Conservation (phyloP, 1,140 invertebrate species). For the Orius insidiosus region DNA sequence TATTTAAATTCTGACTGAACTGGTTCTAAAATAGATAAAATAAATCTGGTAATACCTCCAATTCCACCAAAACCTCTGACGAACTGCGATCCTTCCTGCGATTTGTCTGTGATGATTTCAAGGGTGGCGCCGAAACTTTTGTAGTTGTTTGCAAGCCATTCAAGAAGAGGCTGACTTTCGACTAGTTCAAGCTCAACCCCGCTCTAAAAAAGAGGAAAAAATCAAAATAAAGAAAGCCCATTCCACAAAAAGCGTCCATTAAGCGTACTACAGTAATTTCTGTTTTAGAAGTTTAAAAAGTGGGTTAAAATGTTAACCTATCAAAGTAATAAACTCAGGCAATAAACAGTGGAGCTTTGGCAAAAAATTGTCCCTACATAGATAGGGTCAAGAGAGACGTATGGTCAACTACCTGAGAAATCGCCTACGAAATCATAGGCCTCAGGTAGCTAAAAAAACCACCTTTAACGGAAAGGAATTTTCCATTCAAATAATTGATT, state of each 20-base stretch:
- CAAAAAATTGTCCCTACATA: too few species aligned
- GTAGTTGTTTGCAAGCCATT: conserved; percentile 99
- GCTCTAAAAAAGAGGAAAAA: conserved; percentile 41
- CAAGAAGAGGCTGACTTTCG: conserved; percentile 86
- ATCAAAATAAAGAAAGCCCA: background rate
- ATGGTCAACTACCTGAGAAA: too few species aligned
- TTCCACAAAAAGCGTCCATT: background rate
- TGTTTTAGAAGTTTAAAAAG: too few species aligned
- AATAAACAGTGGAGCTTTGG: too few species aligned
- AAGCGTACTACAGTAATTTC: too few species aligned
- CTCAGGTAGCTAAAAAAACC: too few species aligned
- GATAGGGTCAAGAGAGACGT: too few species aligned
- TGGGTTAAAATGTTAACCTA: too few species aligned
- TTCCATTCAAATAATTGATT: background rate
- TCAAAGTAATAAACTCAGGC: too few species aligned
- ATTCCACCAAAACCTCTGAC: conserved; percentile 98
- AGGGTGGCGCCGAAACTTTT: conserved; percentile 97
- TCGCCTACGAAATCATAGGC: too few species aligned
- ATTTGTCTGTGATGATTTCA: conserved; percentile 99
- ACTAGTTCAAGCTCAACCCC: conserved; percentile 95
- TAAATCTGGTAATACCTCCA: conserved; percentile 49
- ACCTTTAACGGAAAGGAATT: background rate
- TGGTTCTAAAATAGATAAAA: background rate
- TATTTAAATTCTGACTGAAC: background rate
- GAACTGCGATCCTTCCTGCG: conserved; percentile 98